Percentiles rank a stretch among this genome's conserved stretches.
Conservation (phyloP, 1,140 invertebrate genomes). For the Drosophila littoralis region DNA sequence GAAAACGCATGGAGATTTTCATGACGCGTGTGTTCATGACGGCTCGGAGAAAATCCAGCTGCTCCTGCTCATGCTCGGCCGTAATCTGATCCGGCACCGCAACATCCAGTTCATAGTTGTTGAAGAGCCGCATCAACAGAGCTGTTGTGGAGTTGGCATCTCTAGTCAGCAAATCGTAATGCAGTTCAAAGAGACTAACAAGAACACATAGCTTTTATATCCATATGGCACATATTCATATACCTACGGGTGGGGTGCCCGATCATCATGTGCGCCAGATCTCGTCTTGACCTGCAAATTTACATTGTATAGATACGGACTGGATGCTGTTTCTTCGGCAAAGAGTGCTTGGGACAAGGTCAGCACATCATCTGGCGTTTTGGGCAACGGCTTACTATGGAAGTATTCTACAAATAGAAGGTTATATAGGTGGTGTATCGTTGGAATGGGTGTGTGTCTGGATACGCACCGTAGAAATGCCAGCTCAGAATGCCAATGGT, state of each 20-base stretch:
- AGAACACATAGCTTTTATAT: too few relatives aligned
- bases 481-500: constrained; percentile 72
- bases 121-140: constrained; percentile 88
- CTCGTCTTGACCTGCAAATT: constrained; percentile 88
- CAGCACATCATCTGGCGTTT: constrained; percentile 63
- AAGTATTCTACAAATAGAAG: constrained; percentile 60
- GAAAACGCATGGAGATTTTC: constrained; percentile 87
- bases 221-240: too few relatives aligned
- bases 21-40: constrained; percentile 90
- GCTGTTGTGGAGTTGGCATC: constrained; percentile 87
- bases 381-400: constrained; percentile 58
- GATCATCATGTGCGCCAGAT: constrained; percentile 87
- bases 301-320: constrained; percentile 65
- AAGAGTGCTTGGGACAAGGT: constrained; percentile 62
- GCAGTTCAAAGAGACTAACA: constrained; percentile 68
- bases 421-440: neutral
- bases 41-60: constrained; percentile 90
- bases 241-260: constrained; percentile 88
- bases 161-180: constrained; percentile 71
- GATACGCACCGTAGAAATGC: constrained; percentile 74
- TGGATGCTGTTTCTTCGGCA: constrained; percentile 58
- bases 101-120: constrained; percentile 91
- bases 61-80: constrained; percentile 89
- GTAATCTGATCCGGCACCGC: constrained; percentile 90
- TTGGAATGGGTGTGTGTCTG: neutral